A percentile compares a stretch with the other conserved stretches of the same genome.
Evolutionary conservation across 2,888 invertebrate genomes (phyloP).

Genomic region (Acronicta leporina): DNA sequence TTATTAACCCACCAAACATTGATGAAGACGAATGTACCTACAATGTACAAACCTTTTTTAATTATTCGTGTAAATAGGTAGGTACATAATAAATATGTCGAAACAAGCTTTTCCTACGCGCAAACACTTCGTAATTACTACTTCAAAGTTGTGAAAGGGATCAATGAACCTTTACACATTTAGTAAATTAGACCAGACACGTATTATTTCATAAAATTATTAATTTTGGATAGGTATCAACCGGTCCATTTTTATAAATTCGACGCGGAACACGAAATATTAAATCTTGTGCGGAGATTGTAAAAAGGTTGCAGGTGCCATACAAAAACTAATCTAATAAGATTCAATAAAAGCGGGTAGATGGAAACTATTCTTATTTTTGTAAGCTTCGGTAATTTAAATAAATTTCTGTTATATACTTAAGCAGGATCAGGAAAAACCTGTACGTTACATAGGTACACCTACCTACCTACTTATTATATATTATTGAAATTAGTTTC

Average conservation of each 20-base stretch:
- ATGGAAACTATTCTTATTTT: background rate
- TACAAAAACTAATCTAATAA: background rate
- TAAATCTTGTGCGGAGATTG: background rate
- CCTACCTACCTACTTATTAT: no score
- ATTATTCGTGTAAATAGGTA: background rate
- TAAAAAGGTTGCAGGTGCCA: background rate
- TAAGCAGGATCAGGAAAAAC: conserved; percentile 22
- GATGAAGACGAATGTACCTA: no score
- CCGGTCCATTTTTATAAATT: conserved; percentile 4
- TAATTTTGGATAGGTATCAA: background rate
- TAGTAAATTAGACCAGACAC: background rate
- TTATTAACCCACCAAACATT: no score
- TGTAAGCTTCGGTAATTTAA: background rate
- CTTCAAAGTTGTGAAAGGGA: conserved; percentile 18
- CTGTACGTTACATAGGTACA: background rate
- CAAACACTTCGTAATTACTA: background rate
- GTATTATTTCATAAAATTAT: conserved; percentile 3
- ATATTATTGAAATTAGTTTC: conserved; percentile 18
- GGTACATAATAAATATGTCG: conserved; percentile 2
- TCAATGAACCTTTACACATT: conserved; percentile 19
- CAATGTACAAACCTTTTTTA: background rate
- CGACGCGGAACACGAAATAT: background rate
- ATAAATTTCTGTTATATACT: conserved; percentile 4
- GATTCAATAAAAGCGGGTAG: background rate
- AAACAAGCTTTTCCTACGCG: conserved; percentile 11